A percentile compares a stretch with the other conserved stretches of the same genome.
These are phyloP conservation scores for Zosterops hypoxanthus DNA, from an alignment of 2,113 vertebrate species.

Conservation along the genomic window DNA sequence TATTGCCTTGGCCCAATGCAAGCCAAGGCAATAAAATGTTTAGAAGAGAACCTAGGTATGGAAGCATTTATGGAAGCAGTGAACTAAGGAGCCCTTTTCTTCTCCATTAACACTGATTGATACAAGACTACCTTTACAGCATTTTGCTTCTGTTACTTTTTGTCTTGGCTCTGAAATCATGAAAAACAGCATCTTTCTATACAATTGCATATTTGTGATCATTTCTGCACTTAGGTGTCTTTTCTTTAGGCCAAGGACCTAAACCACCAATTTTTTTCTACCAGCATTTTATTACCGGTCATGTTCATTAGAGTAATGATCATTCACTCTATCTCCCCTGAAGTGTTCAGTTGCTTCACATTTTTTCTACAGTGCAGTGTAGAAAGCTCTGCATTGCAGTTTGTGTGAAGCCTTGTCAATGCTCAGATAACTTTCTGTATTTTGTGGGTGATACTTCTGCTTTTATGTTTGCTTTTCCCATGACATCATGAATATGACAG, in stretches of 20 bases:
- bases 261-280: neutral
- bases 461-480: neutral
- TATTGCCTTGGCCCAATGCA: neutral
- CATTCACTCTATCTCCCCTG: neutral
- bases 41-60: neutral
- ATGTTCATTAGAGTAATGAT: neutral
- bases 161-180: neutral
- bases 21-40: neutral
- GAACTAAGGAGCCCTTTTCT: neutral
- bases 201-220: neutral
- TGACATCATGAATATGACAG: neutral
- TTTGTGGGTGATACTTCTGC: neutral
- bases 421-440: neutral
- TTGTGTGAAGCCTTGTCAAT: neutral
- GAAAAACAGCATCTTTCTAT: neutral
- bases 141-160: neutral
- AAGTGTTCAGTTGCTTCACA: neutral
- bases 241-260: neutral
- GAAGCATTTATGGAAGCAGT: rapidly evolving
- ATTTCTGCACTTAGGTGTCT: neutral
- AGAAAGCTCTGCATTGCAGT: neutral
- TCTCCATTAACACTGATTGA: neutral
- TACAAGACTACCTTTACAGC: neutral
- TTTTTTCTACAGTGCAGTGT: neutral
- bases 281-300: neutral